phyloP scores from a whole-genome alignment of 2,888 invertebrate species.

The Ceraclea dissimilis region DNA sequence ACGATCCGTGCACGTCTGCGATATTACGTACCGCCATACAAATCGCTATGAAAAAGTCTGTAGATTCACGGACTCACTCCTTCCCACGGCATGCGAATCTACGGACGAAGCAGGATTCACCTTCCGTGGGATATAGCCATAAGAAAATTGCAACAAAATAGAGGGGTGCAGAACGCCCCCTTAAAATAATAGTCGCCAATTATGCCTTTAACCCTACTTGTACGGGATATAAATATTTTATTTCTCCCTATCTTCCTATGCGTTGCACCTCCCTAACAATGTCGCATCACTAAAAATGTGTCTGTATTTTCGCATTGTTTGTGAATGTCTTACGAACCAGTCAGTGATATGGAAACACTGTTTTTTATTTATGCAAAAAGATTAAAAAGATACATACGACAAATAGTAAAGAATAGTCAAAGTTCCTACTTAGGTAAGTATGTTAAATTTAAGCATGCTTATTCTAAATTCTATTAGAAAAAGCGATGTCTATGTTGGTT shows the following conservation, averaged over 20 bases:
- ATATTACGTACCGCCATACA: too few relatives aligned
- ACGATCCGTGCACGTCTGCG: too few relatives aligned
- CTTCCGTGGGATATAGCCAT: too few relatives aligned
- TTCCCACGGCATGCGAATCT: too few relatives aligned
- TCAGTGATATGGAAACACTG: neutral
- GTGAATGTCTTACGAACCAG: neutral
- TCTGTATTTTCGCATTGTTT: neutral
- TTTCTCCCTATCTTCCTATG: neutral
- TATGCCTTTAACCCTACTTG: constrained; percentile 14
- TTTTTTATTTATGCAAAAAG: neutral
- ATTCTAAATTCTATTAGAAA: too few relatives aligned
- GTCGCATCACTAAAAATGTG: neutral
- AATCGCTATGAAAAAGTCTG: too few relatives aligned
- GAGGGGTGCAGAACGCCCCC: constrained; percentile 2
- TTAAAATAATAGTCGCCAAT: constrained; percentile 6
- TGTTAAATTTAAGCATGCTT: too few relatives aligned
- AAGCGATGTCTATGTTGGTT: too few relatives aligned
- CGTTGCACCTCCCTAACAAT: neutral
- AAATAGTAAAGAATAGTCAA: too few relatives aligned
- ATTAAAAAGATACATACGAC: neutral
- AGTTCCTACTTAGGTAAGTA: too few relatives aligned
- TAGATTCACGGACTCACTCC: too few relatives aligned
- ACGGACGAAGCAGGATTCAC: too few relatives aligned
- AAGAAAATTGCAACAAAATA: constrained; percentile 3
- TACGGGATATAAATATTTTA: constrained; percentile 15